Percentiles rank a stretch among this genome's conserved stretches.
These are phyloP conservation scores for Scyliorhinus canicula DNA, from an alignment of 2,797 vertebrate species.

Conservation along the genomic window DNA sequence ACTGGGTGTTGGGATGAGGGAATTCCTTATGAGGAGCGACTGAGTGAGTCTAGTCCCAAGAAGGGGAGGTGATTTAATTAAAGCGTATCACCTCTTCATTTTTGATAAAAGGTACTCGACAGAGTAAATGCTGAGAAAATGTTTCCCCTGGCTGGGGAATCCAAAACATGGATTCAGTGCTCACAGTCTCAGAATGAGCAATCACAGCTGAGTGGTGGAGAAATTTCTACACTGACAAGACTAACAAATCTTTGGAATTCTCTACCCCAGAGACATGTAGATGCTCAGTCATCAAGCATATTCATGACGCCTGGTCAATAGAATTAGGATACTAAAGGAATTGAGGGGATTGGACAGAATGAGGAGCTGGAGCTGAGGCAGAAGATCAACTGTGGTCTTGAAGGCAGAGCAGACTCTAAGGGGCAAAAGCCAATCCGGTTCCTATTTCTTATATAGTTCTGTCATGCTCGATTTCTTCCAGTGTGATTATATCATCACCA, in stretches of 20 bases:
- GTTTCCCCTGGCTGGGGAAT: too few species aligned
- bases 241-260: not conserved
- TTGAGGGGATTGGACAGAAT: not conserved
- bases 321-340: not conserved
- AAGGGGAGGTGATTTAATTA: too few species aligned
- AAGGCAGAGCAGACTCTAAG: not conserved
- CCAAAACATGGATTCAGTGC: too few species aligned
- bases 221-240: too few species aligned
- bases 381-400: not conserved
- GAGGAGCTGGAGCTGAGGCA: not conserved
- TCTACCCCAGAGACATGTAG: not conserved
- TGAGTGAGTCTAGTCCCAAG: too few species aligned
- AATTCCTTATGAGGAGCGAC: too few species aligned
- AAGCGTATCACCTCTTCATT: too few species aligned
- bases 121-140: too few species aligned
- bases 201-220: too few species aligned
- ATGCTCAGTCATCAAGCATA: not conserved
- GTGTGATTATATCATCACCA: not conserved
- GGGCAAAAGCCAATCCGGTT: not conserved
- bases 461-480: not conserved
- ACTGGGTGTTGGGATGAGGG: too few species aligned
- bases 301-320: not conserved
- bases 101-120: too few species aligned
- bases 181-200: too few species aligned
- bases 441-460: not conserved